phyloP scores from a whole-genome alignment of 37 sponge, comb jelly and placozoan species.

The Aphrocallistes beatrix region DNA sequence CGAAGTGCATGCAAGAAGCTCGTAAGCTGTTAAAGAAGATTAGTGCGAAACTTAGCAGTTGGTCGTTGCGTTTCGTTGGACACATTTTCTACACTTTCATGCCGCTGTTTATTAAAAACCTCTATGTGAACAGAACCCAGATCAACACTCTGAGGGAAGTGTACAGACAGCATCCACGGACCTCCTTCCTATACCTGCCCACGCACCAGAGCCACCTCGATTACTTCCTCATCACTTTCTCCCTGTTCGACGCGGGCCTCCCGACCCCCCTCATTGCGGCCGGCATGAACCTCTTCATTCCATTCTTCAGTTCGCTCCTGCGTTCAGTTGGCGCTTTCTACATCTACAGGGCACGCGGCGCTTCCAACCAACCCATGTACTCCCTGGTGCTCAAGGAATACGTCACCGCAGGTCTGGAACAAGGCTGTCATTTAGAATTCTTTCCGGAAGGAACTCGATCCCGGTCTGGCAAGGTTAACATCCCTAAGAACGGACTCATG shows the following conservation, averaged over 20 bases:
- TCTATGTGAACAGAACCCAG: neutral
- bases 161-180: neutral
- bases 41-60: neutral
- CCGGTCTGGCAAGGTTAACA: conserved; percentile 6
- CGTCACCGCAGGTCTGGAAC: neutral
- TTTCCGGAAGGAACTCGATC: neutral
- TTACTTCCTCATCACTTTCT: neutral
- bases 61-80: neutral
- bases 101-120: neutral
- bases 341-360: neutral
- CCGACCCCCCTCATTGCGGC: neutral
- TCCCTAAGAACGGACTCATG: neutral
- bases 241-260: neutral
- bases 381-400: neutral
- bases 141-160: neutral
- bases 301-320: neutral
- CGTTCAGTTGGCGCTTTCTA: neutral
- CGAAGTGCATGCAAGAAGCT: neutral
- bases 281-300: conserved; percentile 7
- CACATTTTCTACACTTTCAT: neutral
- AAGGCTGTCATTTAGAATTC: neutral
- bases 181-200: conserved; percentile 1
- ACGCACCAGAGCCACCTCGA: conserved; percentile 4
- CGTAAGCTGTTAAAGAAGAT: neutral
- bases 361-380: neutral